Evolutionary conservation across 2,113 vertebrate genomes (phyloP), one percentile per base, ranked within the genome.

Genomic region (Indicator maculatus): DNA sequence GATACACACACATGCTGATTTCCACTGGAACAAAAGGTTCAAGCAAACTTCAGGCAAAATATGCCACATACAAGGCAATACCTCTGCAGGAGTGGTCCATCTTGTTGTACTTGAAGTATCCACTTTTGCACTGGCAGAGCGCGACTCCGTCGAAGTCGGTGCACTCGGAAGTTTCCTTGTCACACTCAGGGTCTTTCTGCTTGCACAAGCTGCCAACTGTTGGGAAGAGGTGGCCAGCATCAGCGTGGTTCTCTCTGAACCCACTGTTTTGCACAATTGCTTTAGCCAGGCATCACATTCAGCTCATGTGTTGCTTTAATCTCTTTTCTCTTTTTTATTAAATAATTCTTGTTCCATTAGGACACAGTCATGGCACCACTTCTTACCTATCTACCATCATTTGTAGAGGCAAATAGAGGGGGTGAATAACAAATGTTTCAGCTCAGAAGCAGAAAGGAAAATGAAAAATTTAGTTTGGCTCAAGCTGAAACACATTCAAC

Each of bases 41-140:
- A 67, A 67, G 52, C n/a, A 83, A 50, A 45, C 86, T 50, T 28
- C 61, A 84, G 27, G 24, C 15, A n/a, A 90, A 39, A 36, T 14
- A 9, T 6, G 1, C 2, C 11, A 56, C 65, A 12, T 11, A 24
- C 75, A 72, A 65, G 74, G 27, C 72, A 74, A 36, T 97, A 99
- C 99, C 99, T 98, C 98, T 97, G 97, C 99, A 99, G 76, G 98
- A 99, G 91, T 98, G 97, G 93, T 99, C 99, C 52, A 98, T 98
- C 47, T 95, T 98, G 95, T 98, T 98, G 97, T 98, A 99, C 94
- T 99, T 99, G 96, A 99, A 99, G 97, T 99, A 99, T 15, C 99
- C 99, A 0, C 97, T 97, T 47, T 97, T 98, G 98, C 99, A 99
- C 90, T 98, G 98, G 89, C 99, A 99, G 83, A 94, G 90, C 0